phyloP scores from a whole-genome alignment of 2,113 vertebrate species.

The Procavia capensis region DNA sequence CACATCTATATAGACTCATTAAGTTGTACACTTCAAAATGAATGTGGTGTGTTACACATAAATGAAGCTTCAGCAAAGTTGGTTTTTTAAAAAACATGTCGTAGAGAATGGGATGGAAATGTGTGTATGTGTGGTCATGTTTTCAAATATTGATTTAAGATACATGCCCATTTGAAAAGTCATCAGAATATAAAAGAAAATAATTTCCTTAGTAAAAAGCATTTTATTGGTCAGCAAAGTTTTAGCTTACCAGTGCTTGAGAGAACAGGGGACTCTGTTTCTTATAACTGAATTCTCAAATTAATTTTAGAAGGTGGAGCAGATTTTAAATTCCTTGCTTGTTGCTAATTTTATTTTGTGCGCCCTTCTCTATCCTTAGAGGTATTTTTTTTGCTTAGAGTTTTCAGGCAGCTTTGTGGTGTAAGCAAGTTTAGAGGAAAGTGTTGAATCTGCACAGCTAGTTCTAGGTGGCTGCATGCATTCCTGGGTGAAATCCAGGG shows the following conservation, averaged over 20 bases:
- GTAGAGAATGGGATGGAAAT: slow-evolving; percentile 15
- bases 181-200: not conserved
- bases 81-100: not conserved
- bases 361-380: not conserved
- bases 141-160: not conserved
- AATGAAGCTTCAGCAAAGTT: not conserved
- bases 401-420: not conserved
- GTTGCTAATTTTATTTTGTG: not conserved
- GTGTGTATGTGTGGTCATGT: not conserved
- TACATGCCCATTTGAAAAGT: slow-evolving; percentile 11
- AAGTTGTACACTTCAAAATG: not conserved
- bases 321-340: not conserved
- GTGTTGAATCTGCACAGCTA: not conserved
- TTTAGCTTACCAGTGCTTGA: slow-evolving; percentile 12
- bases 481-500: not conserved
- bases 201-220: not conserved
- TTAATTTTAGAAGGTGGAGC: not conserved
- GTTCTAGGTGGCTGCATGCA: not conserved
- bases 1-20: not conserved
- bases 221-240: slow-evolving; percentile 42
- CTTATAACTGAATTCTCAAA: not conserved
- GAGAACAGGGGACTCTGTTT: not conserved
- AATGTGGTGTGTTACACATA: not conserved
- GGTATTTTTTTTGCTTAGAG: not conserved
- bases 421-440: not conserved